Evolutionary conservation across 2,888 invertebrate species (phyloP), one percentile per base, ranked within the genome.

Genomic region (Zygaena filipendulae): DNA sequence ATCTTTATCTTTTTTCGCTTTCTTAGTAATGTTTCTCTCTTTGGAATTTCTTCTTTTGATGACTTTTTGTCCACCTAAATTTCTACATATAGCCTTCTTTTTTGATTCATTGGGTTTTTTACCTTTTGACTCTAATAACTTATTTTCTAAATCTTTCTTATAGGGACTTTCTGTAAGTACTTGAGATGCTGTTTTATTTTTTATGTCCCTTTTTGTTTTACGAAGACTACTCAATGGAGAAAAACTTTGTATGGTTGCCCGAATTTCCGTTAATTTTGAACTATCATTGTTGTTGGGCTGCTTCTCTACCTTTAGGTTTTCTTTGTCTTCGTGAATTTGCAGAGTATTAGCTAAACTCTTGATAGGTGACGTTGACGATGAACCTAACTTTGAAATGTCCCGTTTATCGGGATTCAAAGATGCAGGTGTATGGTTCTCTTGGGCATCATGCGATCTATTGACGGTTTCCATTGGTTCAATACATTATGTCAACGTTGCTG

Each of bases 111-210:
- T 7, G 16, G 16, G 16, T 6, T 16, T 16, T 16, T 16, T 16
- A 16, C 7, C 7, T 23, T 33, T 33, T 9, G 24, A 33, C 26
- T 33, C 30, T 26, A 25, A 20, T 33, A 30, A 26, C 27, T 32
- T 29, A 25, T 21, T 25, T 21, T 32, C 32, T 16, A 29, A 21
- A 21, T 32, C 32, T 29, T 29, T 32, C 25, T 32, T 29, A 22
- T 32, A 25, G 14, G 22, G 29, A 13, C 32, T 32, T 14, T 29
- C 24, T 29, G 25, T 33, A 19, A 29, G 21, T 21, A 32, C 12
- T 21, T 24, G 24, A 29, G 28, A 20, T 29, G 21, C 24, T 20
- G 21, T 28, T 25, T 26, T 32, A 11, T 24, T 32, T 27, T 27
- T 27, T 13, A 24, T 27, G 18, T 14, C 4, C n/a, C 22, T 11